A percentile compares a stretch with the other conserved stretches of the same genome.
Evolutionary conservation across 2,797 vertebrate species (phyloP).

Genomic region (Amblyraja radiata): DNA sequence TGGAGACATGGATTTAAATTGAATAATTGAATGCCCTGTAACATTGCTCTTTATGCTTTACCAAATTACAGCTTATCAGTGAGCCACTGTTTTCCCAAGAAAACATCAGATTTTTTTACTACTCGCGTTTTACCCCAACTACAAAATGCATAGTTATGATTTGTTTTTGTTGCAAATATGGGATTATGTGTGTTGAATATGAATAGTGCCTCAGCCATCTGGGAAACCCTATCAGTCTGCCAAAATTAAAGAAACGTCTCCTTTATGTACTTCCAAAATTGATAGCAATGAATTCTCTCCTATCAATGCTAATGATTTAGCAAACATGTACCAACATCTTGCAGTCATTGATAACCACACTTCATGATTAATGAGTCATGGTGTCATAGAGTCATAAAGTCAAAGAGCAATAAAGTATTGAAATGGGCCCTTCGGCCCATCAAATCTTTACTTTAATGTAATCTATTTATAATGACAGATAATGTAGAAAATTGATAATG

Average conservation of each 20-base stretch:
- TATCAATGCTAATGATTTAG: background rate
- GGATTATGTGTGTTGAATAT: constrained; percentile 12
- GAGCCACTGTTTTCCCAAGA: background rate
- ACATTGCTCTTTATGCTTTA: background rate
- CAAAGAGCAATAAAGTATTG: too few relatives aligned
- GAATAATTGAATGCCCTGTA: background rate
- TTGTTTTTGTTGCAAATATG: background rate
- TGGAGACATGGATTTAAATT: background rate
- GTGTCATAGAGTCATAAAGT: too few relatives aligned
- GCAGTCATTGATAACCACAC: background rate
- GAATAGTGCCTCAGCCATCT: background rate
- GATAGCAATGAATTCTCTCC: background rate
- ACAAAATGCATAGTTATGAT: background rate
- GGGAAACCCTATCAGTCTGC: background rate
- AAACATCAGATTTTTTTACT: background rate
- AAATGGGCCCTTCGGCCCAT: too few relatives aligned
- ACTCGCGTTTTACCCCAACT: background rate
- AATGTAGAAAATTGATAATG: too few relatives aligned
- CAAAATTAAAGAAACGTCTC: background rate
- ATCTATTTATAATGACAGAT: too few relatives aligned
- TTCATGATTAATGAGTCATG: background rate
- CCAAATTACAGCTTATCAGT: background rate
- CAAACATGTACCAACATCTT: background rate
- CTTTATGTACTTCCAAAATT: background rate
- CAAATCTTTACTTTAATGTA: too few relatives aligned